A percentile compares a stretch with the other conserved stretches of the same genome.
phyloP scores from a whole-genome alignment of 2,888 invertebrate genomes.

The Drosophila putrida region DNA sequence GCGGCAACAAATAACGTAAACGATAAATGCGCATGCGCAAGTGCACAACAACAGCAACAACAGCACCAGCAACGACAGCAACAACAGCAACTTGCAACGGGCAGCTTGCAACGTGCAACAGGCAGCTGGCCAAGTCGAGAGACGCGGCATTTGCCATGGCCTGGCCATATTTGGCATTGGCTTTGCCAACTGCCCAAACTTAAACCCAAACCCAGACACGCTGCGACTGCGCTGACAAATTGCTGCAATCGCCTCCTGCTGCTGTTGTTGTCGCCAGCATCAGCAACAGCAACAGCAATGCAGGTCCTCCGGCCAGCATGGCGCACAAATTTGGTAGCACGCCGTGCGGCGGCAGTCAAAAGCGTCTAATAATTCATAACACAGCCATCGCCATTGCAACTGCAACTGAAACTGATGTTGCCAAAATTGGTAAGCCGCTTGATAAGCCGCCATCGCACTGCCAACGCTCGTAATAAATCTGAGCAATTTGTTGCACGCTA shows the following conservation, averaged over 20 bases:
- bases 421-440: conserved; percentile 64
- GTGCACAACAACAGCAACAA: conserved; percentile 56
- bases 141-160: conserved; percentile 61
- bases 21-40: conserved; percentile 81
- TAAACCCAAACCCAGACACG: conserved; percentile 70
- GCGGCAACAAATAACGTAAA: conserved; percentile 80
- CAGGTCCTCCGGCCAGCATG: conserved; percentile 72
- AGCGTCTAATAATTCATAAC: conserved; percentile 81
- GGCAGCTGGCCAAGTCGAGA: conserved; percentile 35
- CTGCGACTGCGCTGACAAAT: conserved; percentile 69
- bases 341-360: conserved; percentile 78
- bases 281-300: conserved; percentile 40
- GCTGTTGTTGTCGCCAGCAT: conserved; percentile 68
- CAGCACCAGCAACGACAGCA: conserved; percentile 6
- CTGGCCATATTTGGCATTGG: conserved; percentile 78
- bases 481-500: conserved; percentile 79
- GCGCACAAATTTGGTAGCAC: conserved; percentile 80
- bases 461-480: conserved; percentile 75
- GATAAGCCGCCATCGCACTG: conserved; percentile 57
- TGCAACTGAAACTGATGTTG: conserved; percentile 50
- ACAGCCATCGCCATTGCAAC: conserved; percentile 59
- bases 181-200: conserved; percentile 73
- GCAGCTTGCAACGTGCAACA: conserved; percentile 24
- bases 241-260: conserved; percentile 57
- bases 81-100: conserved; percentile 19